Evolutionary conservation across 2,797 vertebrate species (phyloP).

Genomic region (Okamejei kenojei): DNA sequence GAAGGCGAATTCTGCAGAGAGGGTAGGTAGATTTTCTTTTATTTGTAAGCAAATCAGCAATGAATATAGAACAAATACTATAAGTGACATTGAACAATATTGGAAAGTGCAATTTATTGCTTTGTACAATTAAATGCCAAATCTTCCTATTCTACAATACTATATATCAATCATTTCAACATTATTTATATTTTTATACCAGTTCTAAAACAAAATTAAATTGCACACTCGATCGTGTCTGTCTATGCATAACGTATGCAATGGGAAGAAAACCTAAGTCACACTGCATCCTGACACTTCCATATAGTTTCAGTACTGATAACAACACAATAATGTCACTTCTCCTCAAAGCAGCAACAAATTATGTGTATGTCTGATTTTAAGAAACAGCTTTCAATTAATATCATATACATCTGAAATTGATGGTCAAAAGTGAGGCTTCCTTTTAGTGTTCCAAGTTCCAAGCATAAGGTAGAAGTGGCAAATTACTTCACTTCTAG

Average conservation of each 20-base stretch:
- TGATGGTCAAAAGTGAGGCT: too few relatives aligned
- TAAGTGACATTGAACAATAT: not conserved
- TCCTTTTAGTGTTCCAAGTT: too few relatives aligned
- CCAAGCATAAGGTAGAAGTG: too few relatives aligned
- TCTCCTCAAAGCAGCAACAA: not conserved
- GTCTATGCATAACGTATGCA: not conserved
- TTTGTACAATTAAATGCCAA: not conserved
- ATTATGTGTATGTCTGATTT: not conserved
- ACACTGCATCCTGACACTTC: not conserved
- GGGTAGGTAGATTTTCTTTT: conserved; percentile 61
- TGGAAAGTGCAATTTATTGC: not conserved
- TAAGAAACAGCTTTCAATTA: not conserved
- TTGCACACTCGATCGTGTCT: not conserved
- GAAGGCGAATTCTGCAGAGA: conserved; percentile 87
- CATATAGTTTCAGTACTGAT: not conserved
- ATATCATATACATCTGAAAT: too few relatives aligned
- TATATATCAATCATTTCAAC: not conserved
- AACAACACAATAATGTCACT: not conserved
- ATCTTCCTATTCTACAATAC: not conserved
- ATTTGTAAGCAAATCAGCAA: not conserved
- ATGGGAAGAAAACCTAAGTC: not conserved
- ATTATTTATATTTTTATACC: not conserved
- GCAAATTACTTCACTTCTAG: too few relatives aligned
- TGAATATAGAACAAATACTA: not conserved
- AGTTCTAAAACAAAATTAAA: not conserved